Evolutionary conservation across 2,888 invertebrate genomes (phyloP).

Genomic region (Aquatica leii): DNA sequence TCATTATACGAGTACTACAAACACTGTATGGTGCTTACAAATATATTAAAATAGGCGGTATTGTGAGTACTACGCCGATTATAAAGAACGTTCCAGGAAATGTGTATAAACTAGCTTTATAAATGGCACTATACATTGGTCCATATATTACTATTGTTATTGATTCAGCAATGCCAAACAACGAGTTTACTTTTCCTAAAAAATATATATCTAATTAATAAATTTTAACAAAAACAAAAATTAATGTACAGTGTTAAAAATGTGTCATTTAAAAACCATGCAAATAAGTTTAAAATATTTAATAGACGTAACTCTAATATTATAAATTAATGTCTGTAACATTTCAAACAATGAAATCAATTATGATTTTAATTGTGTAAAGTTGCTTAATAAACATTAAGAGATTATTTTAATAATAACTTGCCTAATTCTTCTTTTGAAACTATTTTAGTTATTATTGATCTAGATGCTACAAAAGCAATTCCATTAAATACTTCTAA

Average conservation of each 20-base stretch:
- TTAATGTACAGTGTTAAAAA: neutral
- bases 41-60: slow-evolving; percentile 52
- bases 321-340: no score
- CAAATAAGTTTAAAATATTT: no score
- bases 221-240: neutral
- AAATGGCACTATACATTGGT: slow-evolving; percentile 53
- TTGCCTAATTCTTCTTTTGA: slow-evolving; percentile 66
- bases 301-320: no score
- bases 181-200: slow-evolving; percentile 61
- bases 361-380: no score
- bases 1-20: no score
- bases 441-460: slow-evolving; percentile 66
- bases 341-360: no score
- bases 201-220: neutral
- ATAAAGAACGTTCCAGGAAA: slow-evolving; percentile 55
- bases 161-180: slow-evolving; percentile 55
- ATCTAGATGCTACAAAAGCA: slow-evolving; percentile 65
- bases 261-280: no score
- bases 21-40: slow-evolving; percentile 46
- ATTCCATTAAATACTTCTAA: slow-evolving; percentile 61
- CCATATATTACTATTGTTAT: slow-evolving; percentile 54
- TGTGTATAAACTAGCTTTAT: slow-evolving; percentile 48
- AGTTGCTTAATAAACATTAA: neutral
- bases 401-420: no score
- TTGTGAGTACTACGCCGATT: slow-evolving; percentile 49